phyloP scores from a whole-genome alignment of 1,140 invertebrate species.

The Calephelis nemesis region DNA sequence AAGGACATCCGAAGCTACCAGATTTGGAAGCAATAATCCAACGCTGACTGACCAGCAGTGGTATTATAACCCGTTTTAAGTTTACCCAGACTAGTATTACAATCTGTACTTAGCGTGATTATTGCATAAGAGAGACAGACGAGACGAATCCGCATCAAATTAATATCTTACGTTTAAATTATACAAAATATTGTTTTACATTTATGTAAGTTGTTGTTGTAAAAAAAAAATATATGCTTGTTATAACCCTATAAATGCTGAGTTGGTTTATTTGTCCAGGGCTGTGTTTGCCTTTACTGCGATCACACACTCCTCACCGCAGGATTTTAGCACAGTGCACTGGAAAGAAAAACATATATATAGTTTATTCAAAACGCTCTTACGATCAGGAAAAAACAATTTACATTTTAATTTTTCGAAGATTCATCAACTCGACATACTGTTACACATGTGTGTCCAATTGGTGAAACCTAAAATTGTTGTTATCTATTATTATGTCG shows the following conservation, averaged over 20 bases:
- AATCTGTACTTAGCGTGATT: slow-evolving; percentile 18
- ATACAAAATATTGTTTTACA: slow-evolving; percentile 79
- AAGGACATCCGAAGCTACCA: slow-evolving; percentile 25
- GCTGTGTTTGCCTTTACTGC: slow-evolving; percentile 96
- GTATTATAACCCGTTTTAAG: slow-evolving; percentile 2
- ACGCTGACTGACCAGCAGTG: slow-evolving; percentile 13
- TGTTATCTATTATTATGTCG: too few species aligned
- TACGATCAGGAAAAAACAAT: too few species aligned
- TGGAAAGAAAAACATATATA: slow-evolving; percentile 62
- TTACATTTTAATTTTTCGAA: too few species aligned
- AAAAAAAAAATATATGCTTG: slow-evolving; percentile 75
- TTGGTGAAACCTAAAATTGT: too few species aligned
- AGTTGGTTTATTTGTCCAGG: slow-evolving; percentile 90
- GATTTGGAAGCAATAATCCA: slow-evolving; percentile 16
- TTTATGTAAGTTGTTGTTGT: slow-evolving; percentile 78
- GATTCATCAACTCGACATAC: too few species aligned
- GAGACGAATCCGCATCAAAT: slow-evolving; percentile 39
- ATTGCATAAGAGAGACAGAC: slow-evolving; percentile 19
- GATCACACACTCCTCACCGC: slow-evolving; percentile 95
- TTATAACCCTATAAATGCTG: slow-evolving; percentile 76
- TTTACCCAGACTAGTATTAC: slow-evolving; percentile 9
- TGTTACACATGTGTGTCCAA: too few species aligned
- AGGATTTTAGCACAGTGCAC: slow-evolving; percentile 95
- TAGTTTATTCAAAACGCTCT: background rate
- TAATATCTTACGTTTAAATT: slow-evolving; percentile 72